Evolutionary conservation across 2,888 invertebrate species (phyloP).

Genomic region (Resseliella maxima): DNA sequence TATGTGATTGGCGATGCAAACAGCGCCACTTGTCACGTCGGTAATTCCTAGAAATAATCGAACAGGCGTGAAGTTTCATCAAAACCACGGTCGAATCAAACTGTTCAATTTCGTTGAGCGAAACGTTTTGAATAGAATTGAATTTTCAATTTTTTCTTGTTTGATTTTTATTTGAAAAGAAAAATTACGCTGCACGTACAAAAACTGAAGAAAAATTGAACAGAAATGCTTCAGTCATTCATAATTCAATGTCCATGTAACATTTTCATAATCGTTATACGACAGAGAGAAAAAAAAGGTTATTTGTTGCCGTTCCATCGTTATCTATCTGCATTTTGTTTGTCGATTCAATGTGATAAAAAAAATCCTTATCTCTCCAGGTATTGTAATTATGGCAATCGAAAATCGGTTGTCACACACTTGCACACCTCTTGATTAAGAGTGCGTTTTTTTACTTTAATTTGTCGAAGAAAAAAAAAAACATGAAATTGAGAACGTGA

Average conservation of each 20-base stretch:
- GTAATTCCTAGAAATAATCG: not conserved
- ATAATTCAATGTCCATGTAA: too few relatives aligned
- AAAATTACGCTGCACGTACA: too few relatives aligned
- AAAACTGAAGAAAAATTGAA: too few relatives aligned
- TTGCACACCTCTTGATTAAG: not conserved
- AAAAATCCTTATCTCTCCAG: not conserved
- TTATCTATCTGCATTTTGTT: conserved; percentile 9
- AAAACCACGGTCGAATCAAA: not conserved
- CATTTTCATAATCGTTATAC: not conserved
- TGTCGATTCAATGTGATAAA: not conserved
- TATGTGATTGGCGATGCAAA: not conserved
- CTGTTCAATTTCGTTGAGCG: not conserved
- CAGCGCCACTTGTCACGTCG: not conserved
- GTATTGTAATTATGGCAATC: conserved; percentile 10
- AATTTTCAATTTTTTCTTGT: too few relatives aligned
- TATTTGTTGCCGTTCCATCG: not conserved
- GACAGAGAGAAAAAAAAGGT: not conserved
- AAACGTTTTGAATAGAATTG: too few relatives aligned
- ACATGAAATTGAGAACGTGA: too few relatives aligned
- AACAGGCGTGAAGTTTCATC: not conserved
- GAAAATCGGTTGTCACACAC: not conserved
- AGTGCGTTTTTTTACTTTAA: not conserved
- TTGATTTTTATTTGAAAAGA: too few relatives aligned
- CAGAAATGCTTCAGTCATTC: too few relatives aligned
- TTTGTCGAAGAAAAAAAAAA: too few relatives aligned